Conservation (phyloP, 2,797 vertebrate genomes). For the Betta splendens region DNA sequence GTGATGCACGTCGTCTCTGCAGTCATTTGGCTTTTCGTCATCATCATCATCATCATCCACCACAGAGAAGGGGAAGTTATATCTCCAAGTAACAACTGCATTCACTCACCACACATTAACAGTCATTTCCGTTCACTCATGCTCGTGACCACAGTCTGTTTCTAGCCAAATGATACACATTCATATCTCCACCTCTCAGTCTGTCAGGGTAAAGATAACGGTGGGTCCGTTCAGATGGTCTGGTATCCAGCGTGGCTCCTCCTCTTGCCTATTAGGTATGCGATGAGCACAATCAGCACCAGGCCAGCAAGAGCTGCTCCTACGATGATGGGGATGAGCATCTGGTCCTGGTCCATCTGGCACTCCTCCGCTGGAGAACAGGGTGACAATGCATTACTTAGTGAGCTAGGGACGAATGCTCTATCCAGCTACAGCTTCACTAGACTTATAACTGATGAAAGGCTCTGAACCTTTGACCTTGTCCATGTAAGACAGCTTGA, state of each 20-base stretch:
- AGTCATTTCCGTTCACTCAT: conserved; percentile 27
- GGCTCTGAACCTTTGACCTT: neutral
- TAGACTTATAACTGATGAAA: neutral
- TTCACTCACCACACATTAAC: conserved; percentile 34
- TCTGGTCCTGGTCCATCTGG: conserved; percentile 89
- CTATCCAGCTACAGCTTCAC: neutral
- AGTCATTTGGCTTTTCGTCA: conserved; percentile 32
- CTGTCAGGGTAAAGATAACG: conserved; percentile 15
- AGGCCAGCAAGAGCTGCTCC: conserved; percentile 94
- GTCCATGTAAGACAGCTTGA: neutral
- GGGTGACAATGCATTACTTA: neutral
- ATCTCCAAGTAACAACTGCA: conserved; percentile 43
- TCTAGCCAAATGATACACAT: conserved; percentile 5
- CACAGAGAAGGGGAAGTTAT: conserved; percentile 26
- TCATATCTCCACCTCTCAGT: conserved; percentile 29
- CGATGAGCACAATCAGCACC: conserved; percentile 94
- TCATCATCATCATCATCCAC: conserved; percentile 37
- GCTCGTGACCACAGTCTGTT: conserved; percentile 20
- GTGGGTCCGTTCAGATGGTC: conserved; percentile 85
- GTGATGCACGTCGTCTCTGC: conserved; percentile 24
- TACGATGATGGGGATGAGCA: conserved; percentile 91
- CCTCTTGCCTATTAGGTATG: conserved; percentile 96
- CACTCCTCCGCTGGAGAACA: conserved; percentile 78
- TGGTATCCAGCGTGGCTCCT: conserved; percentile 98
- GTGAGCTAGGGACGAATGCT: neutral